A percentile compares a stretch with the other conserved stretches of the same genome.
phyloP scores from a whole-genome alignment of 2,113 vertebrate genomes.

The Psammodynastes pulverulentus region DNA sequence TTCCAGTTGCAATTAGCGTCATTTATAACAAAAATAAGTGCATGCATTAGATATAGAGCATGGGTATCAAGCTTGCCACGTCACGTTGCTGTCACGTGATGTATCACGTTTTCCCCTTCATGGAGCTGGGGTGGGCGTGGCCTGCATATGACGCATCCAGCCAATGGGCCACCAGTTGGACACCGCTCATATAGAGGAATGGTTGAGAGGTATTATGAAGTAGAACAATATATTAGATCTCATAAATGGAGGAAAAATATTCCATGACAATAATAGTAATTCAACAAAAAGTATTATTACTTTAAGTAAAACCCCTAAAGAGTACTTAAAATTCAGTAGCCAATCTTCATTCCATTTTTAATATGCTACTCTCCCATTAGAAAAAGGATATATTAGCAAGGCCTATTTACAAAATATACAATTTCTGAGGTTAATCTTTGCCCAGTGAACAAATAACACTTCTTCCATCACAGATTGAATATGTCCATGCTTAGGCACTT shows the following conservation, averaged over 20 bases:
- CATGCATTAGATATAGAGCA: background rate
- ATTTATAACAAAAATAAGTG: background rate
- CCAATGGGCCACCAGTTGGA: too few species aligned
- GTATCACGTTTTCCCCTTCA: too few species aligned
- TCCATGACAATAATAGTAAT: background rate
- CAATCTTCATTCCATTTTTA: background rate
- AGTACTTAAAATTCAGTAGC: background rate
- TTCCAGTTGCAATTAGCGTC: background rate
- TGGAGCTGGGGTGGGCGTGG: too few species aligned
- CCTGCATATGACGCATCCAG: too few species aligned
- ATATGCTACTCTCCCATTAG: background rate
- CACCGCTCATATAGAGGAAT: background rate
- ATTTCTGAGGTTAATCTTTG: background rate
- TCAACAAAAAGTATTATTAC: constrained; percentile 11
- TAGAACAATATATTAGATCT: background rate
- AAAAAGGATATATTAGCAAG: background rate
- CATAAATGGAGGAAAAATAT: constrained; percentile 23
- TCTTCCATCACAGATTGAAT: background rate
- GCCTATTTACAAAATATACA: constrained; percentile 14
- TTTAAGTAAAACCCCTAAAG: constrained; percentile 2
- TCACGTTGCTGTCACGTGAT: too few species aligned
- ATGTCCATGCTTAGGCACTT: background rate
- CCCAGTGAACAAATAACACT: background rate
- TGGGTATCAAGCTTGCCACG: too few species aligned
- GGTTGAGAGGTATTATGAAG: background rate